These are phyloP conservation scores for Colaptes auratus DNA, from an alignment of 2,113 vertebrate genomes.

Conservation along the genomic window DNA sequence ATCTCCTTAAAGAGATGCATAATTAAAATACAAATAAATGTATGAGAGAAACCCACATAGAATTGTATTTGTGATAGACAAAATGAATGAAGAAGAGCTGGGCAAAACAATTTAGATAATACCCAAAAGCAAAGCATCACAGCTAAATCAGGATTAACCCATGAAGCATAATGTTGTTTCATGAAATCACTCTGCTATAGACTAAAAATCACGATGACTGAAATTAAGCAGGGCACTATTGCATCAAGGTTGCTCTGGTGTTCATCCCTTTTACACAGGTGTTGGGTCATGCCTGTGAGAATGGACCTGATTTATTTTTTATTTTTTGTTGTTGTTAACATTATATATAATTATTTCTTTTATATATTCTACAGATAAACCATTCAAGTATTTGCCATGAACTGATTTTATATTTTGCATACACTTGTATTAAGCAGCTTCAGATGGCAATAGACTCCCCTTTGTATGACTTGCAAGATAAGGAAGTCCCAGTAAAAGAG, in stretches of 20 bases:
- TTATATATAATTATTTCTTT: background rate
- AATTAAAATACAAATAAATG: conserved; percentile 46
- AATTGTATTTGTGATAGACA: conserved; percentile 6
- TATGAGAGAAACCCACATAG: conserved; percentile 19
- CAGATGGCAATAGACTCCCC: background rate
- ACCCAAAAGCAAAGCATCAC: conserved; percentile 19
- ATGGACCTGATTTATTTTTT: background rate
- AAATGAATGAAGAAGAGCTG: conserved; percentile 6
- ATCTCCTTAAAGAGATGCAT: conserved; percentile 21
- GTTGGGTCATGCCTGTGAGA: background rate
- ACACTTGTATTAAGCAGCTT: background rate
- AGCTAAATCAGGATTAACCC: conserved; percentile 57
- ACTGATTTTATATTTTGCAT: background rate
- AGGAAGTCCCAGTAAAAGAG: background rate
- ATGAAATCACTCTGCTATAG: conserved; percentile 14
- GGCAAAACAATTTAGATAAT: conserved; percentile 58
- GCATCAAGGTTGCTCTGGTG: background rate
- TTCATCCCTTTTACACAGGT: background rate
- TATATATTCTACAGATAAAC: background rate
- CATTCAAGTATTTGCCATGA: background rate
- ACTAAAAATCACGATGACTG: background rate
- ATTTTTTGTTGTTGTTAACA: background rate
- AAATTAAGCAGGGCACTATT: background rate
- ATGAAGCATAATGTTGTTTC: conserved; percentile 20
- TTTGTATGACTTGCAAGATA: background rate